These are phyloP conservation scores for Nephrotoma guestfalica DNA, from an alignment of 2,888 invertebrate genomes.

Conservation along the genomic window DNA sequence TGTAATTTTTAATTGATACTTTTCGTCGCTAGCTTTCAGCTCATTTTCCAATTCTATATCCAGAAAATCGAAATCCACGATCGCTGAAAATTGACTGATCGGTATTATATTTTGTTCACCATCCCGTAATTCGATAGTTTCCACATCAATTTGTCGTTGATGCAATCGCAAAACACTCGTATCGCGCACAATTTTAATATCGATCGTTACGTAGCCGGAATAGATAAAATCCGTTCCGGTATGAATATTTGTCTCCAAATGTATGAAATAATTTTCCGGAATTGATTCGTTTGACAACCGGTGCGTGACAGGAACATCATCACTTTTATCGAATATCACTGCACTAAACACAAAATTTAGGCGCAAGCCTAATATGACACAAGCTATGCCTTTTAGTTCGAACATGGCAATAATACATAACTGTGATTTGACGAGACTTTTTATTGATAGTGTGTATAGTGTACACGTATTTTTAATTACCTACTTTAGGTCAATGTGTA, in stretches of 20 bases:
- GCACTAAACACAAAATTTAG: not conserved
- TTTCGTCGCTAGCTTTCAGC: constrained; percentile 7
- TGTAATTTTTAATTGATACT: constrained; percentile 34
- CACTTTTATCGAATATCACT: not conserved
- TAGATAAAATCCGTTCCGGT: constrained; percentile 19
- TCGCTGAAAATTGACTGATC: not conserved
- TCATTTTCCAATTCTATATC: not conserved
- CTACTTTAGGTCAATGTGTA: too few relatives aligned
- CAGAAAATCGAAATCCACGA: not conserved
- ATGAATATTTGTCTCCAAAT: constrained; percentile 33
- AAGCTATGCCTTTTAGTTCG: not conserved
- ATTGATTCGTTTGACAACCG: constrained; percentile 35
- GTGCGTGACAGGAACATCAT: constrained; percentile 19
- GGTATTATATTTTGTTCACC: not conserved
- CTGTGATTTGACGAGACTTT: too few relatives aligned
- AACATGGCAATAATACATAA: not conserved
- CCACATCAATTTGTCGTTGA: constrained; percentile 35
- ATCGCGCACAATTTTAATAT: constrained; percentile 32
- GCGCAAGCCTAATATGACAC: not conserved
- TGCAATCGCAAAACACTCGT: constrained; percentile 41
- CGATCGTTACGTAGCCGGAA: constrained; percentile 33
- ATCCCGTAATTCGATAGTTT: not conserved
- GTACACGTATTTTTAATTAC: too few relatives aligned
- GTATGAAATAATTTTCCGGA: constrained; percentile 38
- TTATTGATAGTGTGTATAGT: too few relatives aligned